Evolutionary conservation across 1,140 invertebrate genomes (phyloP).

Genomic region (Heliconius himera): DNA sequence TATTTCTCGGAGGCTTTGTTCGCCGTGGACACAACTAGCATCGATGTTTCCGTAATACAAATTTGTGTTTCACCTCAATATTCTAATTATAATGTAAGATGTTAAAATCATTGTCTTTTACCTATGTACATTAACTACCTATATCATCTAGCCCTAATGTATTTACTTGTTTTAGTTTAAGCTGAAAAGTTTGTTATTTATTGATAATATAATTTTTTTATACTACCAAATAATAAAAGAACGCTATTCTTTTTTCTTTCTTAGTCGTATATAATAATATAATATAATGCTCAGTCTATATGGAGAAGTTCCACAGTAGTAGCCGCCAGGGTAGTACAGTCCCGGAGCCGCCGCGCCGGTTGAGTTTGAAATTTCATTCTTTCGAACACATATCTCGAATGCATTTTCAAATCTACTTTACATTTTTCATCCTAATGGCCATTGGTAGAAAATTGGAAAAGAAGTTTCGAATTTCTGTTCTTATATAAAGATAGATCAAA

Average conservation of each 20-base stretch:
- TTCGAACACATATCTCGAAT: constrained; percentile 76
- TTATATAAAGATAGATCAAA: constrained; percentile 22
- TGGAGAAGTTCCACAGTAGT: constrained; percentile 54
- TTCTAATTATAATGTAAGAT: background rate
- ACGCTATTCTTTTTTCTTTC: no score
- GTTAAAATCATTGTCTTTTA: no score
- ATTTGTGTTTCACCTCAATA: background rate
- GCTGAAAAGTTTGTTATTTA: no score
- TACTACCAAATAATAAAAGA: no score
- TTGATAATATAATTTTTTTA: no score
- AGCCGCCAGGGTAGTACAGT: constrained; percentile 41
- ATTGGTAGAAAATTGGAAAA: constrained; percentile 76
- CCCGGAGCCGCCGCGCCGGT: constrained; percentile 50
- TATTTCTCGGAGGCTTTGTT: constrained; percentile 50
- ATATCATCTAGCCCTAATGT: no score
- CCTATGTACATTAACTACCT: no score
- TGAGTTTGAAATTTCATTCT: constrained; percentile 78
- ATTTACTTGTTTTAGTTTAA: no score
- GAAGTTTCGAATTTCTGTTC: constrained; percentile 67
- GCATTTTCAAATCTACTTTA: constrained; percentile 66
- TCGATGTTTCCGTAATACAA: constrained; percentile 17
- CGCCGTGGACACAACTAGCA: constrained; percentile 32
- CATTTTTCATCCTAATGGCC: constrained; percentile 75
- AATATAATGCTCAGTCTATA: constrained; percentile 44
- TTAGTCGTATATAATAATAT: background rate